A percentile compares a stretch with the other conserved stretches of the same genome.
These are phyloP conservation scores for Dolichotis patagonum DNA, from an alignment of 2,113 vertebrate genomes.

Conservation along the genomic window DNA sequence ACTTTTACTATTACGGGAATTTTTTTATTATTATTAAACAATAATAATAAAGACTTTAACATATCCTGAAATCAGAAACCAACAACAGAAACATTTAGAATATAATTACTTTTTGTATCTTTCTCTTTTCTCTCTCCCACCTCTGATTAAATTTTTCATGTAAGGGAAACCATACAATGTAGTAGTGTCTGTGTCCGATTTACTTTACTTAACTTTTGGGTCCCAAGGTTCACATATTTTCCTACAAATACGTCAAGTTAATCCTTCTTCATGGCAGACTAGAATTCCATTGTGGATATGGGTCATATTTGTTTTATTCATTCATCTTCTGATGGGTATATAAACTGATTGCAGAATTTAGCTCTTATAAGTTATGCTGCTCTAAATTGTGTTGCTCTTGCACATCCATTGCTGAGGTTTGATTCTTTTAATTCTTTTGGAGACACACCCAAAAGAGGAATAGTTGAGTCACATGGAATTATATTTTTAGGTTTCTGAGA, in stretches of 20 bases:
- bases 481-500: background rate
- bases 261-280: background rate
- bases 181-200: background rate
- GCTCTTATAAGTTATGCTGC: background rate
- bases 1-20: background rate
- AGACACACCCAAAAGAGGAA: background rate
- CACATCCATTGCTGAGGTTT: background rate
- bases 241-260: background rate
- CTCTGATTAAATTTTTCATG: background rate
- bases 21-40: background rate
- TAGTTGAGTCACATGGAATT: background rate
- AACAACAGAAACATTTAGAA: background rate
- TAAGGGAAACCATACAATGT: background rate
- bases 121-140: background rate
- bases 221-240: background rate
- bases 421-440: background rate
- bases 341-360: background rate
- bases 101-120: background rate
- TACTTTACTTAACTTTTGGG: background rate
- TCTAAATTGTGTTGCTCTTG: background rate
- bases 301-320: background rate
- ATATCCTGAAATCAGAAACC: background rate
- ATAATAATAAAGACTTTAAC: background rate
- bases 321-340: background rate
- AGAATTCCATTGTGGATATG: background rate